Evolutionary conservation across 2,888 invertebrate genomes (phyloP).

Genomic region (Epiblema foenella): DNA sequence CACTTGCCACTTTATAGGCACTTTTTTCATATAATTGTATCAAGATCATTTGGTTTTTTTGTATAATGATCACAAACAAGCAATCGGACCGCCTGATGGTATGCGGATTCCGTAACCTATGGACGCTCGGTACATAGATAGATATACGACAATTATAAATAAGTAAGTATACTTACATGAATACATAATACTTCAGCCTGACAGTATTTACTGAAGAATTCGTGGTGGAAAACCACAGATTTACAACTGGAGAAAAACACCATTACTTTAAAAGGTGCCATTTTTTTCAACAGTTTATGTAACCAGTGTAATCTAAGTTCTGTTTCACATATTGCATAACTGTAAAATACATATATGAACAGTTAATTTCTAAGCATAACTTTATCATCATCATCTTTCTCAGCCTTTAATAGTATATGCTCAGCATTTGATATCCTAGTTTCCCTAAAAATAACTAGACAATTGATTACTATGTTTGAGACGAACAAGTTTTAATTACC

Average conservation of each 20-base stretch:
- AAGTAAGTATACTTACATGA: slow-evolving; percentile 88
- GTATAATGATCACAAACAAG: too few relatives aligned
- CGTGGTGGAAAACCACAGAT: slow-evolving; percentile 97
- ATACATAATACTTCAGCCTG: slow-evolving; percentile 96
- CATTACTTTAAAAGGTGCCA: slow-evolving; percentile 95
- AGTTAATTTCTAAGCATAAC: neutral
- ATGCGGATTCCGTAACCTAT: too few relatives aligned
- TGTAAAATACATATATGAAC: slow-evolving; percentile 58
- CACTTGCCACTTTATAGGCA: too few relatives aligned
- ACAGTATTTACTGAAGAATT: slow-evolving; percentile 94
- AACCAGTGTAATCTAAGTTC: slow-evolving; percentile 96
- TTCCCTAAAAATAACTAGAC: neutral
- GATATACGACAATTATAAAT: too few relatives aligned
- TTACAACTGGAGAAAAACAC: slow-evolving; percentile 99
- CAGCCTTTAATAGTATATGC: too few relatives aligned
- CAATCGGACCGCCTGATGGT: too few relatives aligned
- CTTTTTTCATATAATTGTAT: neutral
- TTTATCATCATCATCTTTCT: neutral
- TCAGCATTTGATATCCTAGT: neutral
- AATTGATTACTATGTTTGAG: too few relatives aligned
- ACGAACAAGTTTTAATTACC: slow-evolving; percentile 74
- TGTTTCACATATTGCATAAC: slow-evolving; percentile 96
- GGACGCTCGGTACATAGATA: too few relatives aligned
- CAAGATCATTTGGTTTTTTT: neutral
- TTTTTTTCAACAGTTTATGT: slow-evolving; percentile 98